Percentiles rank a stretch among this genome's conserved stretches.
Conservation (phyloP, 35 echinoderm and acorn worm species). For the Heliocidaris erythrogramma region DNA sequence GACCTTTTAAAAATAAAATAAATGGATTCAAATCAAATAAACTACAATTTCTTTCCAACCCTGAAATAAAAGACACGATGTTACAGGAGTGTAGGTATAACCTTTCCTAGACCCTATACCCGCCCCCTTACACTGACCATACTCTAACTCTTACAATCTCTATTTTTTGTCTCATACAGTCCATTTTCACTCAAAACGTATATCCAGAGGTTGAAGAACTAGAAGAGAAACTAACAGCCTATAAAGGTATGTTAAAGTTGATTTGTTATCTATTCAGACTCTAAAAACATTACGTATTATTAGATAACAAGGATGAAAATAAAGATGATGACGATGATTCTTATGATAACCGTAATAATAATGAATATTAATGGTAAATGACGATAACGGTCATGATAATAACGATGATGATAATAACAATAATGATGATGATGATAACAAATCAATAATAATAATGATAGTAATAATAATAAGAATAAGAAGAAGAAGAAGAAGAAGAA, state of each 20-base stretch:
- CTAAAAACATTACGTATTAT: no score
- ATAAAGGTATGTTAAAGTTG: conserved; percentile 27
- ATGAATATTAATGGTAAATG: not conserved
- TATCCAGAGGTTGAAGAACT: conserved; percentile 54
- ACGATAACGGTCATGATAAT: not conserved
- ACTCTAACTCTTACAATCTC: not conserved
- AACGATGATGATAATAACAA: not conserved
- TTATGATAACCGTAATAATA: not conserved
- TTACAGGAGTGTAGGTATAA: no score
- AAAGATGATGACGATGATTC: not conserved
- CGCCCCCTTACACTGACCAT: not conserved
- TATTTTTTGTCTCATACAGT: conserved; percentile 16
- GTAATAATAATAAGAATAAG: not conserved
- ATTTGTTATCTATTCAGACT: not conserved
- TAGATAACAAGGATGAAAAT: no score
- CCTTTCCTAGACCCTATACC: no score
- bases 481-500: no score
- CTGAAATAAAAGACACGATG: no score
- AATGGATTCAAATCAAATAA: no score
- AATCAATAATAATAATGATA: not conserved
- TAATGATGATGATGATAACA: not conserved
- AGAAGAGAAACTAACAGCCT: conserved; percentile 35
- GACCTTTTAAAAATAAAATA: no score
- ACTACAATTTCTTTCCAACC: no score
- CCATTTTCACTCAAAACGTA: conserved; percentile 1